Base-by-base conservation (phyloP, 1,140 invertebrate species). In the Drosophila yakuba region DNA sequence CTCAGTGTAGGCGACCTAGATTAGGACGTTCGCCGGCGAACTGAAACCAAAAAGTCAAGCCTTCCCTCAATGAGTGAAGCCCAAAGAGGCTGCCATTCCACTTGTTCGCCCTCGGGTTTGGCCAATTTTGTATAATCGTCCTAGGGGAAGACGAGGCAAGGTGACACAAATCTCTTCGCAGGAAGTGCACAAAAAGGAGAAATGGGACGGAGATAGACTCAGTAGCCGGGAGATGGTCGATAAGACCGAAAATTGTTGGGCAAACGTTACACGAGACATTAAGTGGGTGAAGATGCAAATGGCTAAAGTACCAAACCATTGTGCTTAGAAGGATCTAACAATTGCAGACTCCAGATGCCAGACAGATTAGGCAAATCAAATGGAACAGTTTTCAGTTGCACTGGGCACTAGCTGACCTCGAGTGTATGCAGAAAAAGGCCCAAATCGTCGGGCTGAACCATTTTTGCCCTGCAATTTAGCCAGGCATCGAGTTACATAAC, bases 11-110 rank as follows among this genome's bases (percentile, higher is more conserved):
- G 4, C 20, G 54, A 68, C 61, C 66, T 72, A 74, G 80, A 74
- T 83, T 83, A 83, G 51, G 48, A 39, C 32, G 36, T 45, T 36
- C 41, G 38, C 23, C 4, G 41, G 39, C 61, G 73, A 72, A 52
- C 44, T 71, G 63, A 78, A 80, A 85, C 85, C 90, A 90, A 91
- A 78, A 91, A 89, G 85, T 91, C 83, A 91, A 90, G 71, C 74
- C 41, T 64, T 79, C 62, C 54, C 55, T 63, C 67, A 81, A 74
- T 81, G 55, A 63, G 60, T 0, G 8, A 32, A 8, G 7, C 28
- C 58, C 67, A 67, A 56, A 67, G 62, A 76, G 61, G 48, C 66
- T 81, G 64, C 47, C 66, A 72, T 78, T 86, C 69, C 82, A 86
- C 78, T 73, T 86, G 82, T 78, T 74, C 48, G 58, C 28, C 44